phyloP scores from a whole-genome alignment of 2,797 vertebrate genomes.

The Acanthopagrus latus region DNA sequence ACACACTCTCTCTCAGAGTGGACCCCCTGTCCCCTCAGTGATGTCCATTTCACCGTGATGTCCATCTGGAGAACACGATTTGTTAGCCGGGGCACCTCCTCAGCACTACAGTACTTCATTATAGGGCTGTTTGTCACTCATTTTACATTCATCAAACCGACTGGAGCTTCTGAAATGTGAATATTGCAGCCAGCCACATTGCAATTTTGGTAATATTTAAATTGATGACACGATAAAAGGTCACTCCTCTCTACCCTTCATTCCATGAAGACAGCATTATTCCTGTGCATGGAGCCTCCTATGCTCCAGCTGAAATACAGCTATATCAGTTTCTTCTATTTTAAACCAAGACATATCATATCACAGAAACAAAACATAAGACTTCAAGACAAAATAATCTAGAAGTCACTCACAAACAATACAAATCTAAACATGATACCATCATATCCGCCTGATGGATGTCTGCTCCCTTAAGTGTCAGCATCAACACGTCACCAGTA shows the following conservation, averaged over 20 bases:
- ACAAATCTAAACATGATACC: neutral
- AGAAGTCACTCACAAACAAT: neutral
- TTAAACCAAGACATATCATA: neutral
- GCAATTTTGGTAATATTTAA: no score
- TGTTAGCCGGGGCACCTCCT: no score
- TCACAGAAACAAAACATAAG: neutral
- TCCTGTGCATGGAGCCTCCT: neutral
- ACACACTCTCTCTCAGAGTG: no score
- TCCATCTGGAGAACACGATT: no score
- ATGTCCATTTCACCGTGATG: no score
- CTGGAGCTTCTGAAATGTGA: no score
- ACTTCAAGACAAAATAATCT: neutral
- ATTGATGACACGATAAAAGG: neutral
- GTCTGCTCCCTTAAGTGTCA: neutral
- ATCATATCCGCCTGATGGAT: slow-evolving; percentile 7
- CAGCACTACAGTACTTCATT: no score
- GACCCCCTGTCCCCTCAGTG: no score
- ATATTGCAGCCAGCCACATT: no score
- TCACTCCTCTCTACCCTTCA: neutral
- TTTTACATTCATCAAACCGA: no score
- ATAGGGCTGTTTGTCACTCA: no score
- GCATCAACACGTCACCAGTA: neutral
- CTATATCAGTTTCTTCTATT: neutral
- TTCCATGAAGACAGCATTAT: neutral
- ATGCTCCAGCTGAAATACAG: neutral